Evolutionary conservation across 2,888 invertebrate species (phyloP).

Genomic region (Napeogenes inachia): DNA sequence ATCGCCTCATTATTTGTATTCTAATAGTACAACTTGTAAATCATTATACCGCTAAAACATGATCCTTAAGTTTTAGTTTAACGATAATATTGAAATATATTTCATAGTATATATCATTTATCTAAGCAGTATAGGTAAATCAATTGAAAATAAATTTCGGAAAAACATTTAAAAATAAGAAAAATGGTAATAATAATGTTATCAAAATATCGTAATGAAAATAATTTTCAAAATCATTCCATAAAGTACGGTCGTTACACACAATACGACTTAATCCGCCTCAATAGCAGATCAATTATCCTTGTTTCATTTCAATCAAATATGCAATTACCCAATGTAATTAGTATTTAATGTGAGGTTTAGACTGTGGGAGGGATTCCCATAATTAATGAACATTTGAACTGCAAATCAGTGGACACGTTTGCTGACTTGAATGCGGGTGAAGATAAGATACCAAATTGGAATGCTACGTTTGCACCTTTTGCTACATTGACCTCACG

Average conservation of each 20-base stretch:
- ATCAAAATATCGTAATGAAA: background rate
- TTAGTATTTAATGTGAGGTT: constrained; percentile 36
- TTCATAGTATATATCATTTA: too few relatives aligned
- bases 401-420: constrained; percentile 27
- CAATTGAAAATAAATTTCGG: too few relatives aligned
- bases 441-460: constrained; percentile 18
- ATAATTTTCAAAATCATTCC: constrained; percentile 16
- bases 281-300: constrained; percentile 28
- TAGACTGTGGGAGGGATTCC: constrained; percentile 30
- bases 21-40: constrained; percentile 1
- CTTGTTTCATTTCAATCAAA: constrained; percentile 34
- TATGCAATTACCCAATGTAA: constrained; percentile 35
- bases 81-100: too few relatives aligned
- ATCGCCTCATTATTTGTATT: background rate
- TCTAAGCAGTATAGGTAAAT: too few relatives aligned
- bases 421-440: constrained; percentile 17
- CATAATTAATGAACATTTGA: constrained; percentile 33
- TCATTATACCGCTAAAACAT: background rate
- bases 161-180: too few relatives aligned
- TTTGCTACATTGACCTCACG: background rate
- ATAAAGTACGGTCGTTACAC: constrained; percentile 22
- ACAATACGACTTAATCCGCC: constrained; percentile 29
- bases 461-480: constrained; percentile 5
- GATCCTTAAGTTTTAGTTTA: too few relatives aligned
- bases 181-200: background rate